phyloP scores from a whole-genome alignment of 2,888 invertebrate genomes.

The Glaucopsyche alexis region DNA sequence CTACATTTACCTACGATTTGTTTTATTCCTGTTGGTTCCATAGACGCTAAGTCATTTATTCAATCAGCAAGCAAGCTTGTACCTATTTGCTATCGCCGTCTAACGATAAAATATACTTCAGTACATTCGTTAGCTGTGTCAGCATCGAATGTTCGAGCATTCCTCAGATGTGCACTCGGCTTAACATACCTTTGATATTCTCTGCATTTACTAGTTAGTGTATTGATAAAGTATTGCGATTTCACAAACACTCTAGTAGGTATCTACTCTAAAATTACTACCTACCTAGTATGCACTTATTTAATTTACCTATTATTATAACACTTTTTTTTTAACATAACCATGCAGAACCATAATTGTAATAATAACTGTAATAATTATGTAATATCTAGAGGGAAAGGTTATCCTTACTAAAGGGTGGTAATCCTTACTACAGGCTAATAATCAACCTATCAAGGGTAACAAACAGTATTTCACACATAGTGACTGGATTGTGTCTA shows the following conservation, averaged over 20 bases:
- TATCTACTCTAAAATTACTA: background rate
- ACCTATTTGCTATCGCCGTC: slow-evolving; percentile 29
- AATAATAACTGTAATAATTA: too few species aligned
- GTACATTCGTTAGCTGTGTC: slow-evolving; percentile 28
- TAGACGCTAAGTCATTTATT: slow-evolving; percentile 23
- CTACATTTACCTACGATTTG: background rate
- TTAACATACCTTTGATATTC: slow-evolving; percentile 10
- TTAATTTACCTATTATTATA: too few species aligned
- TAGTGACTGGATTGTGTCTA: too few species aligned
- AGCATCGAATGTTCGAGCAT: slow-evolving; percentile 23
- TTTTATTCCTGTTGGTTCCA: background rate
- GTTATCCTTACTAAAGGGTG: too few species aligned
- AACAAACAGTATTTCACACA: too few species aligned
- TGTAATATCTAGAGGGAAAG: too few species aligned
- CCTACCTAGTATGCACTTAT: too few species aligned
- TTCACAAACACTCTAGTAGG: background rate
- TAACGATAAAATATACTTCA: slow-evolving; percentile 29
- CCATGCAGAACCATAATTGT: too few species aligned
- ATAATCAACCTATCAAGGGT: too few species aligned
- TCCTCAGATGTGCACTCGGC: background rate
- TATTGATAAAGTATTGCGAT: background rate
- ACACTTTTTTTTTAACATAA: too few species aligned
- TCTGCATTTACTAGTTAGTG: background rate
- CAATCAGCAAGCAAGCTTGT: slow-evolving; percentile 28
- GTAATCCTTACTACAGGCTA: too few species aligned